These are phyloP conservation scores for Nasonia longicornis DNA, from an alignment of 1,140 invertebrate genomes.

Conservation along the genomic window DNA sequence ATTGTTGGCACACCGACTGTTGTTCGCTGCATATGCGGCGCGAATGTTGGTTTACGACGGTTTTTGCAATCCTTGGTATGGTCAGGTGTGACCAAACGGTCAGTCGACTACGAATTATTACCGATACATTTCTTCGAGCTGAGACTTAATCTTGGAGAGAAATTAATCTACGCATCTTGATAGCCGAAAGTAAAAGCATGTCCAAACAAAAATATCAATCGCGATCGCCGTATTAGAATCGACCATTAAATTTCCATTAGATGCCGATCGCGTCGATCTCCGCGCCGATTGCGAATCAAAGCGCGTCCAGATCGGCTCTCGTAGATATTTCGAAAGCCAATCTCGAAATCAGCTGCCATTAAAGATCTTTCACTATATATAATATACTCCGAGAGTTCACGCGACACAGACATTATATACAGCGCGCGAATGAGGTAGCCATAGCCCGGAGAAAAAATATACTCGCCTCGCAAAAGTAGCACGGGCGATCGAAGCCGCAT, in stretches of 20 bases:
- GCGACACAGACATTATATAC: neutral
- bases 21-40: too few relatives aligned
- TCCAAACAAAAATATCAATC: constrained; percentile 6
- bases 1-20: too few relatives aligned
- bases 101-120: neutral
- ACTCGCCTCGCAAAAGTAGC: neutral
- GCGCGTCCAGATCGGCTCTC: neutral
- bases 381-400: neutral
- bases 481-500: neutral
- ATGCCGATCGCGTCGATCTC: neutral
- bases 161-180: neutral
- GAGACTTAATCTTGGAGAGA: neutral
- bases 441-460: neutral
- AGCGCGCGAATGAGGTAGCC: neutral
- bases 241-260: constrained; percentile 1
- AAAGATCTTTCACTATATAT: neutral
- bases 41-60: too few relatives aligned
- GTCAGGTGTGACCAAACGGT: neutral
- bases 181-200: neutral
- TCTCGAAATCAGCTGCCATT: neutral
- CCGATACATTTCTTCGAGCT: neutral
- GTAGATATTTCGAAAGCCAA: neutral
- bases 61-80: neutral
- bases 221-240: neutral
- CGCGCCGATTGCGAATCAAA: neutral